Evolutionary conservation across 92 coral and sea anemone species (phyloP), one percentile per base, ranked within the genome.

Genomic region (Desmophyllum pertusum): DNA sequence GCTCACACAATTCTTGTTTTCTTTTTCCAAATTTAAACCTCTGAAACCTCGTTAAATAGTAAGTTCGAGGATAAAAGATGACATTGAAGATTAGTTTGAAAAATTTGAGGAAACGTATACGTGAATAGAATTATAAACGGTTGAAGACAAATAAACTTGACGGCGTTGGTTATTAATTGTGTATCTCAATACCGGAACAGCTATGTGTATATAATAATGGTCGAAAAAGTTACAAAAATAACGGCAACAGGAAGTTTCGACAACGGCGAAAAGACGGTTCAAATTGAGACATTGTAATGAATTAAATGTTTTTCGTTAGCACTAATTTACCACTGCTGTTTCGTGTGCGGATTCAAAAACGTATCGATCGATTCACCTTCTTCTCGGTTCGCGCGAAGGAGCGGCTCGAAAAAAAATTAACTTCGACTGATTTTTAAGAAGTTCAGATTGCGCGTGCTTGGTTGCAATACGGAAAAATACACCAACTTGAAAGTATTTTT

Each of bases 131-230:
- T 76, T 39, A 25, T 40, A 78, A 62, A 79, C 21, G 37, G 61
- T 66, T 68, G 84, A 9, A 66, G 45, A 48, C 57, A 78, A 78
- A 62, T 23, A 79, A 42, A 42, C 62, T 42, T 50, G 74, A 79
- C 45, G 75, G 76, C 67, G 23, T 69, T 70, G 43, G 40, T 52
- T 48, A 42, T 78, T 78, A 74, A 59, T 62, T 65, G 75, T 46
- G 57, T 64, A 31, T 46, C 84, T 79, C 74, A 46, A 79, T 66
- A 79, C 45, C 52, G 53, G 62, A 79, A 55, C 62, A 17, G 23
- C 27, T 63, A 45, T 66, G 84, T 61, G 55, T 41, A 40, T 41
- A 78, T 61, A 40, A 40, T 78, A 59, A 59, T 79, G 62, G 25
- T 79, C 9, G 82, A 78, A 53, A 64, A 42, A 19, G 43, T 42